phyloP scores from a whole-genome alignment of 1,140 invertebrate species.

The Agrypnia vestita region DNA sequence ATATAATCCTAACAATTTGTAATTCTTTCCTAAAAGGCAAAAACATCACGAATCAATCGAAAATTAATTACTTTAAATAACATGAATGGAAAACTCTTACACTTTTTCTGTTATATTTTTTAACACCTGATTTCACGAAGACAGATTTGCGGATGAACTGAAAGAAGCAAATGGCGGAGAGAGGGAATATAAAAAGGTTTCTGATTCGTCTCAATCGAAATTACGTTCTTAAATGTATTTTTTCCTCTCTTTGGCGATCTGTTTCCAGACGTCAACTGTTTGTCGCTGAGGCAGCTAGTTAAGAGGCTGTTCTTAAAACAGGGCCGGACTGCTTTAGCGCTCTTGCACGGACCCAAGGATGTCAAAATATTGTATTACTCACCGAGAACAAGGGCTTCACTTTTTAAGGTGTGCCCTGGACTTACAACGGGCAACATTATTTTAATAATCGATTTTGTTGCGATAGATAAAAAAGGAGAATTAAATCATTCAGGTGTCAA shows the following conservation, averaged over 20 bases:
- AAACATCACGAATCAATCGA: background rate
- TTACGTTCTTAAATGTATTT: slow-evolving; percentile 30
- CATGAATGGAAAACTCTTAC: slow-evolving; percentile 24
- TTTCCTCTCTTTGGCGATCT: slow-evolving; percentile 22
- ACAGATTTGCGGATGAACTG: slow-evolving; percentile 8
- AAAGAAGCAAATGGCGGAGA: background rate
- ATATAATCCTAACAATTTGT: too few species aligned
- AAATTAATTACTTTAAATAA: slow-evolving; percentile 35
- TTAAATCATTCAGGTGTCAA: too few species aligned
- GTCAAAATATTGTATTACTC: too few species aligned
- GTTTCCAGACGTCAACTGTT: slow-evolving; percentile 11
- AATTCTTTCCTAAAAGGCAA: too few species aligned
- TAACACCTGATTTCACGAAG: background rate
- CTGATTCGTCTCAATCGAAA: slow-evolving; percentile 24
- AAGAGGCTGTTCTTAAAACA: slow-evolving; percentile 12
- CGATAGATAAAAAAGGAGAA: too few species aligned
- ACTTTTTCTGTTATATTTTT: background rate
- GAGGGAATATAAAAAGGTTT: slow-evolving; percentile 16
- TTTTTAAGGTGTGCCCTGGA: background rate
- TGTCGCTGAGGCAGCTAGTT: slow-evolving; percentile 23
- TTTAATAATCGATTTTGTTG: too few species aligned
- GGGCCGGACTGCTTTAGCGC: background rate
- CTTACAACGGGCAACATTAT: too few species aligned
- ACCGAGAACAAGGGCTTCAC: background rate
- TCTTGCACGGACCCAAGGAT: background rate